Evolutionary conservation across 2,888 invertebrate genomes (phyloP).

Genomic region (Lagria hirta): DNA sequence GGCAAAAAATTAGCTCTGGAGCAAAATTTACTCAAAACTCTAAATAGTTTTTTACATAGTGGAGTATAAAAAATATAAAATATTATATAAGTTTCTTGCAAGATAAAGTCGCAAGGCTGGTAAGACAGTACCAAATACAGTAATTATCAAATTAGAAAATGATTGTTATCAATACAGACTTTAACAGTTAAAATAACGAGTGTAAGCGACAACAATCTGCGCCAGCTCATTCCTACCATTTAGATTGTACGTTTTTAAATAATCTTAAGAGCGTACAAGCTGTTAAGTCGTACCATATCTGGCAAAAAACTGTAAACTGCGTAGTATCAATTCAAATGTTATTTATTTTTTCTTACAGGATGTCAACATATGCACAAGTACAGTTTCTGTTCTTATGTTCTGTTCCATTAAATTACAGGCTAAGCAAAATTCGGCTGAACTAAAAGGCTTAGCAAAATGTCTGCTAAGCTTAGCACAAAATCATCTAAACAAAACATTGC

Average conservation of each 20-base stretch:
- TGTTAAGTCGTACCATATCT: too few relatives aligned
- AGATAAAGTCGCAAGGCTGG: too few relatives aligned
- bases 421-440: slow-evolving; percentile 42
- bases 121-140: too few relatives aligned
- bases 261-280: too few relatives aligned
- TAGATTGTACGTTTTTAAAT: too few relatives aligned
- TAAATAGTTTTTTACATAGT: slow-evolving; percentile 45
- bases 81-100: slow-evolving; percentile 6
- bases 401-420: slow-evolving; percentile 46
- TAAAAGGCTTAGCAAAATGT: slow-evolving; percentile 39
- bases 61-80: slow-evolving; percentile 43
- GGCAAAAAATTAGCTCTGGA: slow-evolving; percentile 50
- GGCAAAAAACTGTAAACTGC: too few relatives aligned
- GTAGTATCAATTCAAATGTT: neutral
- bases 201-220: too few relatives aligned
- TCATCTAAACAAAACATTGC: slow-evolving; percentile 21
- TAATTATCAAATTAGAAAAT: too few relatives aligned
- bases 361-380: slow-evolving; percentile 41
- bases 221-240: too few relatives aligned
- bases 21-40: slow-evolving; percentile 41
- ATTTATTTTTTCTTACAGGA: slow-evolving; percentile 31
- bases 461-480: slow-evolving; percentile 36
- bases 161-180: too few relatives aligned
- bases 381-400: slow-evolving; percentile 47
- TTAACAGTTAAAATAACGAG: too few relatives aligned